These are phyloP conservation scores for Cerastis rubricosa DNA, from an alignment of 2,888 invertebrate species.

Conservation along the genomic window DNA sequence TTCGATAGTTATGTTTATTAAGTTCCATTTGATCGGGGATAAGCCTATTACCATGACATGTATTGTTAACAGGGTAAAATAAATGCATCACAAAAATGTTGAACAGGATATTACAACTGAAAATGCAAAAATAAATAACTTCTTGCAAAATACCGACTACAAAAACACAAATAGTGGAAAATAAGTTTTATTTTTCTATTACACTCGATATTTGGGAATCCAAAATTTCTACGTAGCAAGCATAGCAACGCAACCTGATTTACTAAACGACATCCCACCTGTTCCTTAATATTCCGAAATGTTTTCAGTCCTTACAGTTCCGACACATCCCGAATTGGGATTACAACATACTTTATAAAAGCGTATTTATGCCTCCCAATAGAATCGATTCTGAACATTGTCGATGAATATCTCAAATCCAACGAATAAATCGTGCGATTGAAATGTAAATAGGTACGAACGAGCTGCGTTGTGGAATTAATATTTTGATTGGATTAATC, in stretches of 20 bases:
- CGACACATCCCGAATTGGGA: slow-evolving; percentile 41
- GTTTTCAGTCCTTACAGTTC: slow-evolving; percentile 10
- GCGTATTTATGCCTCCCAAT: slow-evolving; percentile 58
- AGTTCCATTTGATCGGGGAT: too few relatives aligned
- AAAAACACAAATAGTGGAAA: too few relatives aligned
- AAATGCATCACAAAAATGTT: too few relatives aligned
- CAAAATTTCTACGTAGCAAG: slow-evolving; percentile 24
- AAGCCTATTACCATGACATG: too few relatives aligned
- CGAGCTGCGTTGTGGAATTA: slow-evolving; percentile 86
- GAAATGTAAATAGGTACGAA: slow-evolving; percentile 85
- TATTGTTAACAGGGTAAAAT: too few relatives aligned
- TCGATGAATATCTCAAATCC: slow-evolving; percentile 80
- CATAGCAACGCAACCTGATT: slow-evolving; percentile 10
- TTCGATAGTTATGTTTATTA: too few relatives aligned
- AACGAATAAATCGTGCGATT: slow-evolving; percentile 83
- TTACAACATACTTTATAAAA: slow-evolving; percentile 62
- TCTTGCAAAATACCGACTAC: too few relatives aligned
- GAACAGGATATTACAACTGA: too few relatives aligned
- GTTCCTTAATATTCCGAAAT: slow-evolving; percentile 20
- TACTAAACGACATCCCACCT: slow-evolving; percentile 14
- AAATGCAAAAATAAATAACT: too few relatives aligned
- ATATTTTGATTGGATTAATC: slow-evolving; percentile 90
- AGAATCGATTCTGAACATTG: slow-evolving; percentile 67
- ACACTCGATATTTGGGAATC: slow-evolving; percentile 40
- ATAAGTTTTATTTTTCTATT: slow-evolving; percentile 59